Evolutionary conservation across 2,888 invertebrate species (phyloP).

Genomic region (Oscheius sp.): DNA sequence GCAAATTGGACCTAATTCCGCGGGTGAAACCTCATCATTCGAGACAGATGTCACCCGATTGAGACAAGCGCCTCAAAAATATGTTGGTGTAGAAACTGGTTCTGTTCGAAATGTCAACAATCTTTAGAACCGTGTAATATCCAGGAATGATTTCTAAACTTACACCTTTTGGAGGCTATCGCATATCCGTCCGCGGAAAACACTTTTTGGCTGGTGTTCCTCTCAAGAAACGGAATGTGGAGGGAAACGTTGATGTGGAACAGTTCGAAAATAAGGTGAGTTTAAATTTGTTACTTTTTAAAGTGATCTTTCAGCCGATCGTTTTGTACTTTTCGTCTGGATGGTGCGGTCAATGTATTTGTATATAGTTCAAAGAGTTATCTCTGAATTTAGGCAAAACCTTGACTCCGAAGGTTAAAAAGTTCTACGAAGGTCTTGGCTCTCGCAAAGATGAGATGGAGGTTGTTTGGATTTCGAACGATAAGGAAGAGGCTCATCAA

Average conservation of each 20-base stretch:
- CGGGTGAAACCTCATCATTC: constrained; percentile 17
- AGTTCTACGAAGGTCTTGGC: constrained; percentile 63
- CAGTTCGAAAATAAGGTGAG: constrained; percentile 53
- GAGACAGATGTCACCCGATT: constrained; percentile 9
- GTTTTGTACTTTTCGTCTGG: constrained; percentile 69
- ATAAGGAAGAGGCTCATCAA: constrained; percentile 62
- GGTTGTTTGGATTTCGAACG: constrained; percentile 66
- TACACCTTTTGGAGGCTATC: neutral
- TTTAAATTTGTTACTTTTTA: no score
- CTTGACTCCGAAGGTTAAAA: constrained; percentile 66
- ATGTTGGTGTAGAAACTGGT: neutral
- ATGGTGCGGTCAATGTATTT: constrained; percentile 56
- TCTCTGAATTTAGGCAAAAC: constrained; percentile 47
- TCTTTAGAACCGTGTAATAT: no score
- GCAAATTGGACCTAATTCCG: constrained; percentile 27
- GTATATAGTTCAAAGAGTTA: constrained; percentile 33
- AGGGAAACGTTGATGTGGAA: constrained; percentile 43
- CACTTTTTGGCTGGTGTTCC: constrained; percentile 52
- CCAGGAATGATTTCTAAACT: constrained; percentile 3
- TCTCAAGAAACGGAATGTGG: constrained; percentile 51
- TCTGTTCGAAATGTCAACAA: no score
- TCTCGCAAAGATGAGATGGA: constrained; percentile 49
- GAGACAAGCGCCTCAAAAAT: neutral
- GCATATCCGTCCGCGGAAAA: constrained; percentile 19
- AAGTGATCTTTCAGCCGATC: constrained; percentile 46